A percentile compares a stretch with the other conserved stretches of the same genome.
Conservation (phyloP, 2,888 invertebrate species). For the Ormyrus labotus region DNA sequence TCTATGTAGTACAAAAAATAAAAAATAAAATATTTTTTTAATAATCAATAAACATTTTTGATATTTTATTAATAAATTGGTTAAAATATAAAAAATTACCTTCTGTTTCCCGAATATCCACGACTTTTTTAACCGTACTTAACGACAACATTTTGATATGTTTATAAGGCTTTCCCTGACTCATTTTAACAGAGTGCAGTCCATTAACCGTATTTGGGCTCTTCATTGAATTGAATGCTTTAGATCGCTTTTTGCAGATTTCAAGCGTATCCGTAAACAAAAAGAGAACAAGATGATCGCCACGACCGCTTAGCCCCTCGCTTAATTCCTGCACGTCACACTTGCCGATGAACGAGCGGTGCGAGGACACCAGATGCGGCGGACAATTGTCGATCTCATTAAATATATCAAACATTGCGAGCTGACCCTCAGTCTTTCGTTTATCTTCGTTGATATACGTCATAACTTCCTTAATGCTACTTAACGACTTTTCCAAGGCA, state of each 20-base stretch:
- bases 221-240: slow-evolving; percentile 83
- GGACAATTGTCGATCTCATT: slow-evolving; percentile 99
- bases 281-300: slow-evolving; percentile 91
- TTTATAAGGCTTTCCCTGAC: slow-evolving; percentile 90
- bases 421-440: slow-evolving; percentile 95
- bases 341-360: slow-evolving; percentile 90
- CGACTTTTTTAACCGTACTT: slow-evolving; percentile 92
- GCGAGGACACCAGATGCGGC: slow-evolving; percentile 93
- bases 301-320: slow-evolving; percentile 89
- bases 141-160: slow-evolving; percentile 93
- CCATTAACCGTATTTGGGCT: slow-evolving; percentile 82
- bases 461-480: slow-evolving; percentile 94
- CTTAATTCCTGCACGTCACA: slow-evolving; percentile 93
- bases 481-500: slow-evolving; percentile 90
- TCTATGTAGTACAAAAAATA: slow-evolving; percentile 76
- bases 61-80: background rate
- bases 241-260: slow-evolving; percentile 91
- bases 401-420: slow-evolving; percentile 97
- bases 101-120: slow-evolving; percentile 92
- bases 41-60: background rate
- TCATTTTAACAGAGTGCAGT: slow-evolving; percentile 78
- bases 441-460: slow-evolving; percentile 98
- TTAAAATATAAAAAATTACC: slow-evolving; percentile 76
- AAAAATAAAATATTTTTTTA: background rate
- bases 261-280: slow-evolving; percentile 96